phyloP scores from a whole-genome alignment of 2,888 invertebrate species.

The Parnassius smintheus region DNA sequence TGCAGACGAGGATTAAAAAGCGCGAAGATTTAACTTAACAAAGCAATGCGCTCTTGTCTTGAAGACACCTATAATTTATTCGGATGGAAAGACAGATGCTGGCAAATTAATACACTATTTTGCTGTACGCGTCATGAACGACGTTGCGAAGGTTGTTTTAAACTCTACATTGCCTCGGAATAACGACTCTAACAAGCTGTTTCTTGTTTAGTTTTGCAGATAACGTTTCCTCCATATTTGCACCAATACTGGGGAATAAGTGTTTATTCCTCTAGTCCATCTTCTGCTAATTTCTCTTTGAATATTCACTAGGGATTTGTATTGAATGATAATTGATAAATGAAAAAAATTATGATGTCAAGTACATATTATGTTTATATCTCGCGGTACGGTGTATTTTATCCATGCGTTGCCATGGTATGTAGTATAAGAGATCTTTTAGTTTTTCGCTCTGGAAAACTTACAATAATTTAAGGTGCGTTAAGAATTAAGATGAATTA shows the following conservation, averaged over 20 bases:
- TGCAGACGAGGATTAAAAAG: too few relatives aligned
- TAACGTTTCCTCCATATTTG: not conserved
- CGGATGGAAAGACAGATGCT: too few relatives aligned
- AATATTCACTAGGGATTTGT: conserved; percentile 26
- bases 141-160: too few relatives aligned
- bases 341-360: too few relatives aligned
- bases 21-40: too few relatives aligned
- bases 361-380: not conserved
- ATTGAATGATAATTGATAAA: too few relatives aligned
- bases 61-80: too few relatives aligned
- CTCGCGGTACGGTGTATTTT: conserved; percentile 28
- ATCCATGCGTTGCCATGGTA: conserved; percentile 36
- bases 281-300: conserved; percentile 25
- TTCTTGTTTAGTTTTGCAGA: not conserved
- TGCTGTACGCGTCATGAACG: too few relatives aligned
- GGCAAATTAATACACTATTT: too few relatives aligned
- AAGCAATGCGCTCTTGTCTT: too few relatives aligned
- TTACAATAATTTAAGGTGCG: not conserved
- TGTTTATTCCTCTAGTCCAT: conserved; percentile 25
- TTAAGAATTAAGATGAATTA: not conserved
- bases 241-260: conserved; percentile 22
- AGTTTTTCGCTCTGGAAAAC: conserved; percentile 33
- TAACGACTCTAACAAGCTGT: too few relatives aligned
- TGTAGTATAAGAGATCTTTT: conserved; percentile 27
- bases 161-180: too few relatives aligned